phyloP scores from a whole-genome alignment of 2,113 vertebrate species.

The Microcebus ravelobensis region DNA sequence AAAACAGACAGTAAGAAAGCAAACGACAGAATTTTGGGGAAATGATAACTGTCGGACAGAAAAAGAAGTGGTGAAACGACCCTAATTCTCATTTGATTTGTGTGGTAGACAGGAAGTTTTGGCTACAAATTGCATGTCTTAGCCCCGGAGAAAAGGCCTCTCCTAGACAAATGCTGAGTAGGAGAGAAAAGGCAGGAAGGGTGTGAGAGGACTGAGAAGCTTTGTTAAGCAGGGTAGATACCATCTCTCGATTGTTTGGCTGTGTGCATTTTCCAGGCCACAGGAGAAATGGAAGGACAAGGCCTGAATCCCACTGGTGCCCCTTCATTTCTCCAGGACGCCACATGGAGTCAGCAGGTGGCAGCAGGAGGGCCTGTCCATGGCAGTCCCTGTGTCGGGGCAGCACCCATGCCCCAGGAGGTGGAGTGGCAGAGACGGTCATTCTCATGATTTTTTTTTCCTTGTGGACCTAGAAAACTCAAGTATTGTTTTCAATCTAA shows the following conservation, averaged over 20 bases:
- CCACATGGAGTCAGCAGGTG: accelerated
- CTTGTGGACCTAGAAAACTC: neutral
- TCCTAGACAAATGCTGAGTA: neutral
- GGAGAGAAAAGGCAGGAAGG: neutral
- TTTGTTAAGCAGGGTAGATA: accelerated
- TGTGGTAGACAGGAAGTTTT: neutral
- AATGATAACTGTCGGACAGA: neutral
- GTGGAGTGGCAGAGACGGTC: accelerated
- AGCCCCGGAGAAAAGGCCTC: neutral
- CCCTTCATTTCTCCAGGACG: neutral
- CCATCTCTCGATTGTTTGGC: neutral
- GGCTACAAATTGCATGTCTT: neutral
- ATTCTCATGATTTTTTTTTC: neutral
- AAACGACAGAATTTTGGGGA: neutral
- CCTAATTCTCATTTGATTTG: neutral
- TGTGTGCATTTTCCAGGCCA: neutral
- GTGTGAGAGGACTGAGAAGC: neutral
- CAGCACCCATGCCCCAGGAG: accelerated
- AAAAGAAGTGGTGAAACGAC: neutral
- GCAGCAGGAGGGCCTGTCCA: neutral
- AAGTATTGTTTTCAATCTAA: neutral
- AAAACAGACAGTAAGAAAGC: neutral
- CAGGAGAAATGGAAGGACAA: neutral
- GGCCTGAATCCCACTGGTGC: neutral
- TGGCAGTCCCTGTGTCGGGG: neutral